A percentile compares a stretch with the other conserved stretches of the same genome.
Evolutionary conservation across 2,797 vertebrate species (phyloP).

Genomic region (Tapirus indicus): DNA sequence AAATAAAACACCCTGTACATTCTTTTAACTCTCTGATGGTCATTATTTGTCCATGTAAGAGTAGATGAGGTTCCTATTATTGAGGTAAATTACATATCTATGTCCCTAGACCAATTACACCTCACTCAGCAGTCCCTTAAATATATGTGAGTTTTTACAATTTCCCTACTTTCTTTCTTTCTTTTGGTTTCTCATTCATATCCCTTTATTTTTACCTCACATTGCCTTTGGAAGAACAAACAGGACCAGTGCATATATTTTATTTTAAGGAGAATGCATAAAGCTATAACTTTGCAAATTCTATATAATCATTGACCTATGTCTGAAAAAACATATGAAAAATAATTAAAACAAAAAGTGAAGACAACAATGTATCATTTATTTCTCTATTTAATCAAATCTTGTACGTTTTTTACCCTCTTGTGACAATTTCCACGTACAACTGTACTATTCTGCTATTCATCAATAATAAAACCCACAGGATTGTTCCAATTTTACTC

Average conservation of each 20-base stretch:
- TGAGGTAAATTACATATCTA: not conserved
- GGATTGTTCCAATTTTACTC: not conserved
- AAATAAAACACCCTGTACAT: not conserved
- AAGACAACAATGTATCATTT: not conserved
- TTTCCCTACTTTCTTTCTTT: not conserved
- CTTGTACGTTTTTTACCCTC: not conserved
- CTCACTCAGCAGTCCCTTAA: not conserved
- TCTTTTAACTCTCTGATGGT: not conserved
- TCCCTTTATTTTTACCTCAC: not conserved
- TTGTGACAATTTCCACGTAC: not conserved
- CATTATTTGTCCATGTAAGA: not conserved
- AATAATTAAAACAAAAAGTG: not conserved
- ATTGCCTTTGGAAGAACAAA: not conserved
- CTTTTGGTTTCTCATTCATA: not conserved
- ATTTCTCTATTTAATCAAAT: not conserved
- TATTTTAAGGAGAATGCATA: not conserved
- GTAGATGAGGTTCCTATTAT: not conserved
- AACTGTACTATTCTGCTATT: not conserved
- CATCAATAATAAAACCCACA: not conserved
- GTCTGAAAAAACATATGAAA: not conserved
- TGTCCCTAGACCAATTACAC: not conserved
- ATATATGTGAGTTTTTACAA: not conserved
- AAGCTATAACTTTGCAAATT: not conserved
- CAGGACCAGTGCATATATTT: not conserved
- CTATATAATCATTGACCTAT: not conserved